Percentiles rank a stretch among this genome's conserved stretches.
These are phyloP conservation scores for Tarsius wallacei DNA, from an alignment of 2,797 vertebrate genomes.

Conservation along the genomic window DNA sequence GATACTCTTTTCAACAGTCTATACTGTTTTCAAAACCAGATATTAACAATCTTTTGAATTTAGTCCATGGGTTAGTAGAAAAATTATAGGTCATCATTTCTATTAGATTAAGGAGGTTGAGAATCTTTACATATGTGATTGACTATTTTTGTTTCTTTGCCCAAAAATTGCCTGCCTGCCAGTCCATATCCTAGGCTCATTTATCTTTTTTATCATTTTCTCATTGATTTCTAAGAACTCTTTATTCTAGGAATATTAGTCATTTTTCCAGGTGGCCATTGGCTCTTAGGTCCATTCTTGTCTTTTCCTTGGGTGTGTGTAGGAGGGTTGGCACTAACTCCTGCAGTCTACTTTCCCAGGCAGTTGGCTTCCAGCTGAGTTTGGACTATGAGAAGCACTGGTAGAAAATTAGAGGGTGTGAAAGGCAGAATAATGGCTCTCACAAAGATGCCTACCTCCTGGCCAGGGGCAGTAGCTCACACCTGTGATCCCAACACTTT, in stretches of 20 bases:
- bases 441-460: background rate
- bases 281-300: background rate
- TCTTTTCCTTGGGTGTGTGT: background rate
- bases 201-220: conserved; percentile 12
- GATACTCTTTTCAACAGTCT: background rate
- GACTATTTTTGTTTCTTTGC: conserved; percentile 1
- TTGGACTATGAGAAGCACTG: background rate
- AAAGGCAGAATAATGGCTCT: background rate
- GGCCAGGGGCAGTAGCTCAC: too few species aligned
- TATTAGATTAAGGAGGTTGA: background rate
- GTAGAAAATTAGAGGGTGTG: background rate
- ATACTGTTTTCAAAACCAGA: background rate
- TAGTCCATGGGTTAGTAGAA: background rate
- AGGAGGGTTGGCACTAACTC: background rate
- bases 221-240: conserved; percentile 7
- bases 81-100: background rate
- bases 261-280: background rate
- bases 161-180: background rate
- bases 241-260: background rate
- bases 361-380: background rate
- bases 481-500: too few species aligned
- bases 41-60: background rate
- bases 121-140: background rate
- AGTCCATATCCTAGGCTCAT: background rate
- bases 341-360: background rate